Base-by-base conservation (phyloP, 2,888 invertebrate species). In the Drosophila gaucha region DNA sequence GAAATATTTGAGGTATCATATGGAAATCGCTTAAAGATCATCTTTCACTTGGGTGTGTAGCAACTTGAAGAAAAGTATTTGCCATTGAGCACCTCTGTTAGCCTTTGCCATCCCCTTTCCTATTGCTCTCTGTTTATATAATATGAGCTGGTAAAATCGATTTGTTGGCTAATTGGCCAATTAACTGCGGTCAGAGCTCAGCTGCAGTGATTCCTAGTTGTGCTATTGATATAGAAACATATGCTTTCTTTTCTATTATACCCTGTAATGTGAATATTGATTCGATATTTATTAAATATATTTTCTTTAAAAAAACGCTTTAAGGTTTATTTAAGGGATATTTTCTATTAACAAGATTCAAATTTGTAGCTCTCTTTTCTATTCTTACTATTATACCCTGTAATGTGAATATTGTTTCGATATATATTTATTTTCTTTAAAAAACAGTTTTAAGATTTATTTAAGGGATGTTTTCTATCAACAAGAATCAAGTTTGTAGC, bases 1-100 rank as follows among this genome's bases (percentile, higher is more conserved):
- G 20, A 38, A 59, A 58, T 56, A 49, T 54, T 39, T 54, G 24
- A 10, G n/a, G 43, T 67, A 54, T 67, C 54, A 31, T 44, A 46
- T 67, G 35, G 16, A 38, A 38, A 30, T 18, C 33, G 28, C 14
- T 38, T 38, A 6, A 3, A 30, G 43, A 51, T 44, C 43, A 43
- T n/a, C 9, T 60, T 35, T n/a, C 14, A 8, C 3, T 22, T 24
- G 1, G 43, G 9, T 6, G 14, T 10, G 20, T 5, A 6, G 5
- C 22, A 6, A 12, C 10, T 6, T 2, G 3, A 14, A 14, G 28
- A 12, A 28, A 9, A 9, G 30, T 1, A 33, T 12, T 5, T 2
- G 6, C 14, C 6, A 1, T 33, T 33, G n/a, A 33, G 6, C 30
- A n/a, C 12, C 30, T 31, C 28, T 3, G 5, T 6, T 6, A 14